phyloP scores from a whole-genome alignment of 1,140 invertebrate genomes.

The Streblospio benedicti region DNA sequence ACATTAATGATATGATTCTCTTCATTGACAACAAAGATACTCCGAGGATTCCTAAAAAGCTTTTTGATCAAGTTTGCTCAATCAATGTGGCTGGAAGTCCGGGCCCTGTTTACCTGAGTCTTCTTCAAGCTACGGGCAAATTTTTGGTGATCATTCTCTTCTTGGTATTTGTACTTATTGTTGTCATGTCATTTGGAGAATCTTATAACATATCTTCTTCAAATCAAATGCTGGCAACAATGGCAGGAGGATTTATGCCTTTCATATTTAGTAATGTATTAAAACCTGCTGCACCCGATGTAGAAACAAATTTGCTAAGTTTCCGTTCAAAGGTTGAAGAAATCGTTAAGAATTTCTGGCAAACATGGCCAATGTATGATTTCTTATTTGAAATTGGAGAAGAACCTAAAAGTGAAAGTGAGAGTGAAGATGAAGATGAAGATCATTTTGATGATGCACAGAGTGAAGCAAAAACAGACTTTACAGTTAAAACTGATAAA shows the following conservation, averaged over 20 bases:
- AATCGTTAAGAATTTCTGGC: conserved; percentile 22
- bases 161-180: conserved; percentile 41
- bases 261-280: conserved; percentile 30
- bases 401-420: neutral
- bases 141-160: conserved; percentile 42
- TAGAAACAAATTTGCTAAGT: conserved; percentile 26
- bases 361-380: conserved; percentile 29
- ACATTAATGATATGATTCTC: conserved; percentile 34
- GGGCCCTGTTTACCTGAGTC: conserved; percentile 38
- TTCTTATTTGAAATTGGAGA: conserved; percentile 13
- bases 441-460: neutral
- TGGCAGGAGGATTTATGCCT: conserved; percentile 40
- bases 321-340: conserved; percentile 25
- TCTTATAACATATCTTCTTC: conserved; percentile 37
- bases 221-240: conserved; percentile 38
- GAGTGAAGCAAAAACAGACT: neutral
- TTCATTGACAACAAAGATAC: conserved; percentile 40
- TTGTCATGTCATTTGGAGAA: conserved; percentile 42
- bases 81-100: conserved; percentile 37
- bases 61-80: conserved; percentile 38
- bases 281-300: conserved; percentile 7
- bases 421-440: neutral
- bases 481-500: neutral
- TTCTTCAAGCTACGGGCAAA: conserved; percentile 39
- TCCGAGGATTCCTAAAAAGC: conserved; percentile 34